phyloP scores from a whole-genome alignment of 2,797 vertebrate genomes.

The Tadarida brasiliensis region DNA sequence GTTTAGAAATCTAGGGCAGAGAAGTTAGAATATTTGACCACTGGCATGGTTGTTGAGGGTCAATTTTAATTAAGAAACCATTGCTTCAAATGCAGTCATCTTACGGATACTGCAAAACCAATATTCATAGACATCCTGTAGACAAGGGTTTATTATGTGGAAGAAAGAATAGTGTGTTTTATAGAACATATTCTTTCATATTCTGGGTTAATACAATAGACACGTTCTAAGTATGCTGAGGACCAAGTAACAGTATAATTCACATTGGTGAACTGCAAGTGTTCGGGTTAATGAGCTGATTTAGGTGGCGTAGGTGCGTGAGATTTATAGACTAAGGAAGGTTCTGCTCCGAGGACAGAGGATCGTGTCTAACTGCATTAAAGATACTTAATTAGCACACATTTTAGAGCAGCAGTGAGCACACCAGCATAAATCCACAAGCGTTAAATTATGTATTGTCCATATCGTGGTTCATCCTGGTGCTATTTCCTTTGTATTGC shows the following conservation, averaged over 20 bases:
- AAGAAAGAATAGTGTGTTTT: slow-evolving; percentile 40
- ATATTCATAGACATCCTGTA: not conserved
- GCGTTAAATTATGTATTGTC: not conserved
- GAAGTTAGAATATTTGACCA: not conserved
- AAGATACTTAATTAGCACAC: not conserved
- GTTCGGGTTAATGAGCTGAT: not conserved
- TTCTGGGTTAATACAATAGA: not conserved
- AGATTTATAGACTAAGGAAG: not conserved
- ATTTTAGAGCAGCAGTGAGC: not conserved
- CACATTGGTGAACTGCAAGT: not conserved
- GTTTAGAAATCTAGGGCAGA: not conserved
- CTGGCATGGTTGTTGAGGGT: not conserved
- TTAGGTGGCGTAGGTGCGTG: not conserved
- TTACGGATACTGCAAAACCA: not conserved
- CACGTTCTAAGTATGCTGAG: not conserved
- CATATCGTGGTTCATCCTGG: no score
- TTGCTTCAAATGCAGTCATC: not conserved
- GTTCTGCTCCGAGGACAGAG: slow-evolving; percentile 46
- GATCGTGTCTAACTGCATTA: not conserved
- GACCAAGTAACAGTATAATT: not conserved
- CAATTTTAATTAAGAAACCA: slow-evolving; percentile 38
- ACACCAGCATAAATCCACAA: no score
- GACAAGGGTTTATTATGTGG: not conserved
- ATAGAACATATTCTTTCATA: not conserved
- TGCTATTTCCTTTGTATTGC: not conserved